These are phyloP conservation scores for Pogonocherus hispidulus DNA, from an alignment of 2,888 invertebrate genomes.

Conservation along the genomic window DNA sequence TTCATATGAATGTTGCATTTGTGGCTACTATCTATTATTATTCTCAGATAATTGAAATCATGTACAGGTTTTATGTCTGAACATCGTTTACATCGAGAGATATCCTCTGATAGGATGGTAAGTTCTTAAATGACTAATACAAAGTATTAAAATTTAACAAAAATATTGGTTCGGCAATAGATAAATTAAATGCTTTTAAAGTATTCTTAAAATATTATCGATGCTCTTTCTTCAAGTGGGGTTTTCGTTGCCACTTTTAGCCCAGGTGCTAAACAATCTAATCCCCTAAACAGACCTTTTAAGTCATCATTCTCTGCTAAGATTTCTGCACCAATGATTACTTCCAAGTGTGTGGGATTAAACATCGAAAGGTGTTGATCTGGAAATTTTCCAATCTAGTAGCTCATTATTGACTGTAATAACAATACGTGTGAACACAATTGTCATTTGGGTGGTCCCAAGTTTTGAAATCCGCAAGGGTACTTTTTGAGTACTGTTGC, in stretches of 20 bases:
- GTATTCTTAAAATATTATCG: no score
- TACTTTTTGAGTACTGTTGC: slow-evolving; percentile 8
- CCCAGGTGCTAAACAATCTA: slow-evolving; percentile 30
- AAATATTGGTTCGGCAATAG: no score
- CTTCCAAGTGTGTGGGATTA: neutral
- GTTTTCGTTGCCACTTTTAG: slow-evolving; percentile 14
- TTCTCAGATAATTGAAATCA: no score
- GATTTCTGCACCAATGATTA: slow-evolving; percentile 16
- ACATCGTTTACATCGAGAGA: no score
- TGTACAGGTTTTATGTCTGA: no score
- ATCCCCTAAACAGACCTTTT: slow-evolving; percentile 29
- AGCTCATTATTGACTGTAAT: slow-evolving; percentile 23
- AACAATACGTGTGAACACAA: slow-evolving; percentile 11
- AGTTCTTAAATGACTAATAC: no score
- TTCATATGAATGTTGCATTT: no score
- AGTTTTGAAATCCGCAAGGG: slow-evolving; percentile 14
- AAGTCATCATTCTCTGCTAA: slow-evolving; percentile 20
- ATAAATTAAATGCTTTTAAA: no score
- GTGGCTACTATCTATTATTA: no score
- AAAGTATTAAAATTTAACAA: no score
- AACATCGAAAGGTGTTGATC: slow-evolving; percentile 12
- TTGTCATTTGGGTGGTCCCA: slow-evolving; percentile 16
- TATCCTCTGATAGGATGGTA: no score
- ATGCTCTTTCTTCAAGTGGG: no score
- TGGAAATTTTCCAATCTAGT: slow-evolving; percentile 16